Base-by-base conservation (phyloP, 2,888 invertebrate genomes). In the Uropetala carovei region DNA sequence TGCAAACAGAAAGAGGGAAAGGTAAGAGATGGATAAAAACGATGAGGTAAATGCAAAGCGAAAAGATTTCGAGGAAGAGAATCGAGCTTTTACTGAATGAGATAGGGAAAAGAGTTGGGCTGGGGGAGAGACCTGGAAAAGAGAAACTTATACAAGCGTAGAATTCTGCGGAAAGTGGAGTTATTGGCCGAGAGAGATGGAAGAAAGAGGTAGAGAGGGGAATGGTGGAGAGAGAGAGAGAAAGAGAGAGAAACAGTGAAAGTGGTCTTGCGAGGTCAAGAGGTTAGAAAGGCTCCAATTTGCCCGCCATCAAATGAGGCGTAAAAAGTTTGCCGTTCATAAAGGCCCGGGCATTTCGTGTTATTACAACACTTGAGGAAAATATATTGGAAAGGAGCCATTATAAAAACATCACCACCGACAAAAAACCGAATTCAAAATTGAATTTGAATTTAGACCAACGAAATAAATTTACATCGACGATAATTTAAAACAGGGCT, bases 21-120 rank as follows among this genome's bases (percentile, higher is more conserved):
- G 27, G 22, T 75, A 75, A 43, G 43, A 43, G 43, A 75, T 75
- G n/a, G 27, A 75, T 75, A 75, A 27, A 27, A 75, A 75, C 75
- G 27, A 1, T 0, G 27, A 75, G 27, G 75, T 75, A 75, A 75
- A 75, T 27, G 75, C 5, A 27, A 18, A 18, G 11, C 3, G 75
- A 75, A 68, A 68, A 68, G 68, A 68, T 68, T 18, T 18, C 18
- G 18, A 8, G 18, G 9, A 22, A 5, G 22, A 75, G 14, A 27
- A 75, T 75, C 75, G 75, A 75, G 75, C 75, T 27, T 75, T 75
- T 22, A 75, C 22, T 75, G 27, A 75, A 75, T 75, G 75, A 75
- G 75, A 27, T 43, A 75, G 75, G 68, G 0, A 13, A 68, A 68
- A 4, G 68, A 68, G n/a, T n/a, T n/a, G 9, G 75, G 27, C 16